Evolutionary conservation across 2,113 vertebrate genomes (phyloP), one percentile per base, ranked within the genome.

Genomic region (Lichenostomus cassidix): DNA sequence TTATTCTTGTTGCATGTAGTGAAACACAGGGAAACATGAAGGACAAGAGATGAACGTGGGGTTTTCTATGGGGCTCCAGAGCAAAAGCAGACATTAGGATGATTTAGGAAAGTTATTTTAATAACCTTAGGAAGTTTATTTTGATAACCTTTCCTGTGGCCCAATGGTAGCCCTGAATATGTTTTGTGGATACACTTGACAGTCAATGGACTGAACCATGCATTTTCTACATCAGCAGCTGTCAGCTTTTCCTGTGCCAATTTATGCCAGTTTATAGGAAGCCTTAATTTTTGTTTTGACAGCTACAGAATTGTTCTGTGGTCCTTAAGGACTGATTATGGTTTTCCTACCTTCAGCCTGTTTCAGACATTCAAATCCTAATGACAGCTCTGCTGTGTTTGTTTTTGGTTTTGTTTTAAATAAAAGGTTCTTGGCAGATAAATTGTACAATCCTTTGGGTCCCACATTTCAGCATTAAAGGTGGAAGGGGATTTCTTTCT

Each of bases 261-360:
- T 94, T 93, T 91, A 55, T 91, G 53, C 18, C 4, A 3, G 24
- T 75, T 91, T 77, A 83, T 60, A 67, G 33, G 87, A 96, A 94
- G 64, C 46, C 73, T 95, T 86, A 87, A 95, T 92, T 96, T 55
- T 89, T 95, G 78, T 95, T 97, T 94, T 95, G 96, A 94, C 77
- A 82, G 83, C 83, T 89, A 81, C 55, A 67, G 85, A 90, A 78
- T 67, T 91, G 73, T 92, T 87, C 70, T 69, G 37, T 80, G 76
- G 82, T 86, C 95, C 92, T 90, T 79, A 86, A 95, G 94, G 94
- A 94, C 88, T 90, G 85, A 92, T 93, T 94, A 78, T 35, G 64
- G 28, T 77, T 96, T 93, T 90, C 33, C 64, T 88, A 56, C 69
- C 19, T 91, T 85, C 89, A 83, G 78, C 39, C 60, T 70, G 15